phyloP scores from a whole-genome alignment of 2,113 vertebrate genomes.

The Fukomys damarensis region DNA sequence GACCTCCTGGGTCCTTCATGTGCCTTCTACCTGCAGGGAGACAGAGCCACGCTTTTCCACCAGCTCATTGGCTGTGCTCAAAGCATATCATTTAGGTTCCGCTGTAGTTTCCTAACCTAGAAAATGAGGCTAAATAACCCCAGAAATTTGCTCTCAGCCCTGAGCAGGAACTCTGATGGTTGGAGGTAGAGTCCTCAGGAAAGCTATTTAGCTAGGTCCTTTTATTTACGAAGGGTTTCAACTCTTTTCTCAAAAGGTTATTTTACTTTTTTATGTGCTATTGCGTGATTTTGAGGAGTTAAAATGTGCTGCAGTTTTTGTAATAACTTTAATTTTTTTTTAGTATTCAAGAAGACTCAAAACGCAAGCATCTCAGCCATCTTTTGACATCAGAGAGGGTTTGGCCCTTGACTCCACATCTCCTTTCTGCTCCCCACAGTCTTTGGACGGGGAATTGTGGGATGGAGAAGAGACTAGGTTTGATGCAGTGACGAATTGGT shows the following conservation, averaged over 20 bases:
- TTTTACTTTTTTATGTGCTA: neutral
- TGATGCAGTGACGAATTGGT: slow-evolving; percentile 61
- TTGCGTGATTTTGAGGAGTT: neutral
- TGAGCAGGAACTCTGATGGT: neutral
- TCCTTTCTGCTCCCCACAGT: neutral
- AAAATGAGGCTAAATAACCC: neutral
- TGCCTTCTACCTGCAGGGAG: neutral
- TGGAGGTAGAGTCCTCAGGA: neutral
- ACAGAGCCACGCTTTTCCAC: neutral
- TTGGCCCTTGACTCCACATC: slow-evolving; percentile 28
- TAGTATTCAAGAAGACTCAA: neutral
- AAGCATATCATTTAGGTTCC: neutral
- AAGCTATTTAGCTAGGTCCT: neutral
- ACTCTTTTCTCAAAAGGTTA: neutral
- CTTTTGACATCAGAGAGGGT: neutral
- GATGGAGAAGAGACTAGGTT: slow-evolving; percentile 55
- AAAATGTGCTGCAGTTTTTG: neutral
- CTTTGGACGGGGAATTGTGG: slow-evolving; percentile 73
- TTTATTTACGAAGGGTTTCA: neutral
- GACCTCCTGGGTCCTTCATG: neutral
- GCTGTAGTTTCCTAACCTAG: neutral
- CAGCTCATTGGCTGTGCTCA: neutral
- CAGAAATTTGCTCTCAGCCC: neutral
- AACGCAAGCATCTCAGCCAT: neutral
- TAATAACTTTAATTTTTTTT: neutral